Evolutionary conservation across 2,888 invertebrate genomes (phyloP).

Genomic region (Portevinia maculata): DNA sequence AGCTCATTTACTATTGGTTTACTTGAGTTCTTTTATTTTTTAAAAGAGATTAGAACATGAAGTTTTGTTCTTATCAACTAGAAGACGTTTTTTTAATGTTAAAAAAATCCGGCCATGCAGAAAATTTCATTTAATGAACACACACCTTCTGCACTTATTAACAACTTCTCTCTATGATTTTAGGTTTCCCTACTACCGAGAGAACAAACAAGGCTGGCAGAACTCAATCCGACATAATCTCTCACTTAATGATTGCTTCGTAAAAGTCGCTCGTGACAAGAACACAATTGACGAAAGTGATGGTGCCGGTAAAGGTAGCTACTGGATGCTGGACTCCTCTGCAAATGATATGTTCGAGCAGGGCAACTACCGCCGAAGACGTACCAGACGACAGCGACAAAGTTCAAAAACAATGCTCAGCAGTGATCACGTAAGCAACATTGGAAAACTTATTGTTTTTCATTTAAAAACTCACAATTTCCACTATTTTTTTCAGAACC

Average conservation of each 20-base stretch:
- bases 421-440: conserved; percentile 51
- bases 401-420: conserved; percentile 76
- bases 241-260: conserved; percentile 91
- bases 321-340: conserved; percentile 91
- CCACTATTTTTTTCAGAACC: conserved; percentile 23
- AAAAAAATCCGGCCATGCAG: too few species aligned
- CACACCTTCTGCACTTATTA: background rate
- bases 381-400: conserved; percentile 85
- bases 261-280: conserved; percentile 86
- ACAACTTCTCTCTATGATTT: background rate
- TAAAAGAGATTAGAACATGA: too few species aligned
- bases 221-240: conserved; percentile 92
- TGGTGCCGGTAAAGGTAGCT: conserved; percentile 88
- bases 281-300: conserved; percentile 81
- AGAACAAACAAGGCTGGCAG: conserved; percentile 93
- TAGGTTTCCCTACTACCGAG: conserved; percentile 91
- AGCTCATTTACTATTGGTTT: too few species aligned
- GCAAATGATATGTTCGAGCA: conserved; percentile 94
- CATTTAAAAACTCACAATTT: background rate
- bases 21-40: too few species aligned
- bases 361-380: conserved; percentile 91
- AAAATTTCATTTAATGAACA: too few species aligned
- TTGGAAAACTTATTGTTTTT: background rate
- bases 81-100: too few species aligned
- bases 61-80: too few species aligned